Percentiles rank a stretch among this genome's conserved stretches.
Conservation (phyloP, 2,113 vertebrate species). For the Onychorhynchus coronatus region DNA sequence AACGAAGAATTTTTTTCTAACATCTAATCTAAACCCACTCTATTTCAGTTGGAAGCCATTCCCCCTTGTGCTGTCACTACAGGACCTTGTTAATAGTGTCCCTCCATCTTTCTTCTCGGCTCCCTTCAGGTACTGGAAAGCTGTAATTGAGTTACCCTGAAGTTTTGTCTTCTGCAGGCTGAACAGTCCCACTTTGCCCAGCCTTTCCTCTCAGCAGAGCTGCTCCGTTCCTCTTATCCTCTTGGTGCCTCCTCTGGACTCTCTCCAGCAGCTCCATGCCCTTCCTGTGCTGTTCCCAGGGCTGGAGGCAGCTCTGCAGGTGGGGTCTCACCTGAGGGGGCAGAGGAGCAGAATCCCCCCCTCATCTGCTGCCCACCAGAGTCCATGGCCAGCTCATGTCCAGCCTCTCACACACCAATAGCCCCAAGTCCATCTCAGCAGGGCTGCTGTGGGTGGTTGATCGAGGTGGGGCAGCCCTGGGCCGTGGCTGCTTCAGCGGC, state of each 20-base stretch:
- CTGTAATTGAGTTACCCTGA: background rate
- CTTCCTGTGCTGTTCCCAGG: background rate
- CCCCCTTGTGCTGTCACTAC: background rate
- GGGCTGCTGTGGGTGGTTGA: background rate
- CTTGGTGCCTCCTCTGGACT: background rate
- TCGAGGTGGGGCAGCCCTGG: background rate
- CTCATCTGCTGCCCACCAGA: background rate
- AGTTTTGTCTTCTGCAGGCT: background rate
- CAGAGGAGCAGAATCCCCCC: rapidly evolving
- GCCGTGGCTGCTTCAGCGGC: background rate
- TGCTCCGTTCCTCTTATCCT: background rate
- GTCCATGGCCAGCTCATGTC: background rate
- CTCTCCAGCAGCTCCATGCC: background rate
- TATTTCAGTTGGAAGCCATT: background rate
- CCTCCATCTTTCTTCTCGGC: background rate
- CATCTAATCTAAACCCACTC: background rate
- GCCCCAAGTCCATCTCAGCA: background rate
- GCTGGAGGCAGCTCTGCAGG: background rate
- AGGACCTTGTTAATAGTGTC: background rate
- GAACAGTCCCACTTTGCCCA: background rate
- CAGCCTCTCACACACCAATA: background rate
- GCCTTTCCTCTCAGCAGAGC: background rate
- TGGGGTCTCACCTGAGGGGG: background rate
- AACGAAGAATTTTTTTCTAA: background rate
- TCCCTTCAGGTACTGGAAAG: background rate